Evolutionary conservation across 2,888 invertebrate genomes (phyloP).

Genomic region (Chalcosyrphus nemorum): DNA sequence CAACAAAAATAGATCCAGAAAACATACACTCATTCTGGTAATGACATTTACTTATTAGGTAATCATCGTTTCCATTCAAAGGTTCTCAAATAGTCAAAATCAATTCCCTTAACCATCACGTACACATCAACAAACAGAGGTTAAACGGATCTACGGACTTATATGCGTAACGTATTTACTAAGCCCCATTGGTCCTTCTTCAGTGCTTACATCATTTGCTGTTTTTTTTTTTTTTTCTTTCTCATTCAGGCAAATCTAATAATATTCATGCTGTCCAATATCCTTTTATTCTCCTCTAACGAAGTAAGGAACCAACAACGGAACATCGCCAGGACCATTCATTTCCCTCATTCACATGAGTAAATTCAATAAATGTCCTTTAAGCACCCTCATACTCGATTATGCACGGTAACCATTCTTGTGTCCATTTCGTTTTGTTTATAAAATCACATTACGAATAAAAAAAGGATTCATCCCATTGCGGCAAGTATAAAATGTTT

Average conservation of each 20-base stretch:
- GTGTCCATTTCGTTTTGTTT: conserved; percentile 16
- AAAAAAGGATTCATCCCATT: conserved; percentile 22
- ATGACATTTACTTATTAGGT: background rate
- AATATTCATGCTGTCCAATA: conserved; percentile 31
- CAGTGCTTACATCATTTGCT: background rate
- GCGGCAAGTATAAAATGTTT: background rate
- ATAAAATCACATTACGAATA: conserved; percentile 24
- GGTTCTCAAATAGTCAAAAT: background rate
- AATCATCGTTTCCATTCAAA: conserved; percentile 7
- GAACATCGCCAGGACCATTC: background rate
- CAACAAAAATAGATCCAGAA: background rate
- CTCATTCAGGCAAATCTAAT: background rate
- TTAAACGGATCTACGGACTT: background rate
- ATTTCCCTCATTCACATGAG: background rate
- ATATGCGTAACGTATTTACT: conserved; percentile 9
- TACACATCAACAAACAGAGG: background rate
- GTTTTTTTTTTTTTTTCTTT: background rate
- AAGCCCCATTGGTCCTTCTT: background rate
- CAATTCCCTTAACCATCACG: background rate
- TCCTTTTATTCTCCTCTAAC: conserved; percentile 2
- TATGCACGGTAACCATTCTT: background rate
- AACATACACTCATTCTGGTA: background rate
- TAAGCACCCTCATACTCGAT: background rate
- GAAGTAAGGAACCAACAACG: background rate
- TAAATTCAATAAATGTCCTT: conserved; percentile 17